Conservation (phyloP, 1,140 invertebrate species). For the Drosophila jambulina region DNA sequence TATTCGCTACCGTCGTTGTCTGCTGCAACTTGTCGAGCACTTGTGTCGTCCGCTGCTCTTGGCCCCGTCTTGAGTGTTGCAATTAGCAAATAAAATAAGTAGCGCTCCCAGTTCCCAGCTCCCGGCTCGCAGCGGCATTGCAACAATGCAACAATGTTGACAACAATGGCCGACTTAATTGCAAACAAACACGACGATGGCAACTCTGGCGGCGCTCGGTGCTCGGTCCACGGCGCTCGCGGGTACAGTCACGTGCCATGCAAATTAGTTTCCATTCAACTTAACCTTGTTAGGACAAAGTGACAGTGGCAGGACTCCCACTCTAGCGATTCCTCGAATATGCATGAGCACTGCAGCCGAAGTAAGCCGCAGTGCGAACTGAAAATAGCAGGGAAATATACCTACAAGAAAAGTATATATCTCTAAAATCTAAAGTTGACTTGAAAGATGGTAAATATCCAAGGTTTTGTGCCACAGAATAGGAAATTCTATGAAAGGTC, state of each 20-base stretch:
- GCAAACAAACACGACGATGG: slow-evolving; percentile 69
- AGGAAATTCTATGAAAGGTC: no score
- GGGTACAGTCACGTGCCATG: slow-evolving; percentile 77
- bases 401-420: no score
- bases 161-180: slow-evolving; percentile 82
- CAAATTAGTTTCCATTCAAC: slow-evolving; percentile 76
- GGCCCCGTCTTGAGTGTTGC: slow-evolving; percentile 69
- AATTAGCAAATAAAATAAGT: slow-evolving; percentile 84
- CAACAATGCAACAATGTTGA: slow-evolving; percentile 59
- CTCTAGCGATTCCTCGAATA: slow-evolving; percentile 8
- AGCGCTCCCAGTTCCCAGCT: slow-evolving; percentile 42
- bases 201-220: slow-evolving; percentile 34
- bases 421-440: background rate
- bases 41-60: slow-evolving; percentile 64
- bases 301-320: slow-evolving; percentile 21
- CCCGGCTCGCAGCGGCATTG: background rate
- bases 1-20: slow-evolving; percentile 41
- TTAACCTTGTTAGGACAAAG: slow-evolving; percentile 72
- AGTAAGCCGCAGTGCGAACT: background rate
- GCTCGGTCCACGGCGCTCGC: background rate
- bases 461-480: no score
- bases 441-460: background rate
- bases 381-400: background rate
- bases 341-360: slow-evolving; percentile 24
- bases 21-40: slow-evolving; percentile 67